A percentile compares a stretch with the other conserved stretches of the same genome.
These are phyloP conservation scores for Drosophila nigromelanica DNA, from an alignment of 1,140 invertebrate genomes.

Conservation along the genomic window DNA sequence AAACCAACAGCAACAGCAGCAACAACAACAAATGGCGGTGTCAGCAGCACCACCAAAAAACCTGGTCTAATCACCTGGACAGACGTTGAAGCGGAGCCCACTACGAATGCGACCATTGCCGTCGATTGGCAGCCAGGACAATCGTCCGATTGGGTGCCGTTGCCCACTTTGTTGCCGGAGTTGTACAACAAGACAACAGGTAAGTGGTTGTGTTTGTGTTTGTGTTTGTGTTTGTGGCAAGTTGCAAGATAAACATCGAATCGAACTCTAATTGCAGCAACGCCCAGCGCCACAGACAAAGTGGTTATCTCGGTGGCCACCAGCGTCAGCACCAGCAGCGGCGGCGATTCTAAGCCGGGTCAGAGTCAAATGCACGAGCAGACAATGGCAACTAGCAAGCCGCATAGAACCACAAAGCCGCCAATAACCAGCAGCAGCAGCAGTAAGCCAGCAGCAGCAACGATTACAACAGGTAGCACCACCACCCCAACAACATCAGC, in stretches of 20 bases:
- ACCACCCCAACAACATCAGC: conserved; percentile 56
- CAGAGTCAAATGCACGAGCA: conserved; percentile 58
- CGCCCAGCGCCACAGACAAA: conserved; percentile 71
- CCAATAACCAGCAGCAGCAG: conserved; percentile 36
- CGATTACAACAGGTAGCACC: conserved; percentile 8
- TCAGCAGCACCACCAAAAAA: conserved; percentile 52
- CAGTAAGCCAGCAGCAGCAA: conserved; percentile 21
- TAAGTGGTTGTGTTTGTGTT: conserved; percentile 36
- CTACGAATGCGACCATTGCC: conserved; percentile 65
- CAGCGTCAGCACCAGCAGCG: conserved; percentile 76
- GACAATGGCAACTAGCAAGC: conserved; percentile 33
- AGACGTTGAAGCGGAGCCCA: conserved; percentile 69
- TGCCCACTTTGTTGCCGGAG: conserved; percentile 49
- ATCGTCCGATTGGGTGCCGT: conserved; percentile 61
- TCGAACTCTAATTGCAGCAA: conserved; percentile 47
- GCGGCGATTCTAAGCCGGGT: conserved; percentile 67
- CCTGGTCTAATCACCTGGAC: conserved; percentile 85
- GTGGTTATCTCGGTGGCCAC: conserved; percentile 76
- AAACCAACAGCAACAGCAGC: conserved; percentile 44
- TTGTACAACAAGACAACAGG: conserved; percentile 56
- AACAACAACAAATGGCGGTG: not conserved
- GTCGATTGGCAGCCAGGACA: conserved; percentile 69
- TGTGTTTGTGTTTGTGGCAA: no score
- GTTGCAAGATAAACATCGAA: conserved; percentile 21
- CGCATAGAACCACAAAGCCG: conserved; percentile 66